Conservation (phyloP, 2,113 vertebrate genomes). For the Mionectes macconnelli region DNA sequence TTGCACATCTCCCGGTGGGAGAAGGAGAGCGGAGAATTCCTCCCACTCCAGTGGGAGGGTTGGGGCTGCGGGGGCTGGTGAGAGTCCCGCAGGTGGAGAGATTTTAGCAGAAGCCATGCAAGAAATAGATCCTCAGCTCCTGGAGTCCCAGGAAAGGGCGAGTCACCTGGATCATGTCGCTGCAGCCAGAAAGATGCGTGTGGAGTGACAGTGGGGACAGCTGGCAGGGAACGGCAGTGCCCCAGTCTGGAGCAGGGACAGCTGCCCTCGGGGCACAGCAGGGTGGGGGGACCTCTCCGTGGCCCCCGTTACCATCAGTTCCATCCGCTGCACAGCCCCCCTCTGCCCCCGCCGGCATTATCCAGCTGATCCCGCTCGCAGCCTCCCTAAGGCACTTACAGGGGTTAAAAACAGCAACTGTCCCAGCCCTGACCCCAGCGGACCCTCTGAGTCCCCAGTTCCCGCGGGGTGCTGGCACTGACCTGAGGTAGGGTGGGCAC, state of each 20-base stretch:
- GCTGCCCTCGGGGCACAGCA: neutral
- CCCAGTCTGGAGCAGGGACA: neutral
- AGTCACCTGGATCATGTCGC: neutral
- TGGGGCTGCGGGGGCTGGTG: neutral
- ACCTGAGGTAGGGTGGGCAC: neutral
- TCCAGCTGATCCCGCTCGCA: slow-evolving; percentile 44
- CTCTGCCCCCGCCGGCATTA: neutral
- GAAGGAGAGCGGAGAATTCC: neutral
- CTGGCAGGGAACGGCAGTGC: neutral
- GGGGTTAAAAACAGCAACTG: slow-evolving; percentile 74
- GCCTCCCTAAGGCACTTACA: slow-evolving; percentile 63
- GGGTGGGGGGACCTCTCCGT: neutral
- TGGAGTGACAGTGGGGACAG: neutral
- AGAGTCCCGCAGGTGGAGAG: neutral
- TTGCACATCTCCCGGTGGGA: neutral
- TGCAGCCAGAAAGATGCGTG: neutral
- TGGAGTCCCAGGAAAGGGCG: neutral
- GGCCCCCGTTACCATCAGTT: neutral
- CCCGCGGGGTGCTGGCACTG: neutral
- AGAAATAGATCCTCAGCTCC: neutral
- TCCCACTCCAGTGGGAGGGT: neutral
- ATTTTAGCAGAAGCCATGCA: neutral
- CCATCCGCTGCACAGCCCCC: neutral
- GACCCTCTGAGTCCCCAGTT: slow-evolving; percentile 26
- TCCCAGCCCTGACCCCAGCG: slow-evolving; percentile 70